Conservation (phyloP, 2,797 vertebrate genomes). For the Gephyroberyx darwinii region DNA sequence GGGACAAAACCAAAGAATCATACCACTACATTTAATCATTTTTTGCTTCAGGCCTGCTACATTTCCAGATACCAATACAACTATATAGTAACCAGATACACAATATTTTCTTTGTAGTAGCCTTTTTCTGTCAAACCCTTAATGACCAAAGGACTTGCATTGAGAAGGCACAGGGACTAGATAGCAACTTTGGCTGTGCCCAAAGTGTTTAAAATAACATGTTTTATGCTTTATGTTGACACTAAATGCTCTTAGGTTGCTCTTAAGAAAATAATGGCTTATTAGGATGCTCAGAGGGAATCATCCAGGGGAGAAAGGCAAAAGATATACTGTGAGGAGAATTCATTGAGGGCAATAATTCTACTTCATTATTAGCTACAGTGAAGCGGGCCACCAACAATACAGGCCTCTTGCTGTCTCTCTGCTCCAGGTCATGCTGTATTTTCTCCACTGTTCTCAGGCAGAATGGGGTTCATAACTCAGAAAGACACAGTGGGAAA, state of each 20-base stretch:
- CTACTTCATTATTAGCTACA: constrained; percentile 34
- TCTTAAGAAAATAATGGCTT: constrained; percentile 53
- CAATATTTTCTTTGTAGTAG: not conserved
- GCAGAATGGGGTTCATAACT: constrained; percentile 57
- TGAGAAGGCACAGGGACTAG: constrained; percentile 15
- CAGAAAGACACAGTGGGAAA: constrained; percentile 65
- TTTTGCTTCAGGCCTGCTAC: too few species aligned
- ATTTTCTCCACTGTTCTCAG: constrained; percentile 53
- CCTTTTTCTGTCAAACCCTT: constrained; percentile 23
- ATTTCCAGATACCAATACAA: not conserved
- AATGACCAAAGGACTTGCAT: constrained; percentile 11
- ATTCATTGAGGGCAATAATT: constrained; percentile 37
- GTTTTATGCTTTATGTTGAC: constrained; percentile 46
- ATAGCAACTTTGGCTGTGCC: constrained; percentile 23
- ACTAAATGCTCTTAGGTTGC: constrained; percentile 64
- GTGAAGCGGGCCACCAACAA: constrained; percentile 16
- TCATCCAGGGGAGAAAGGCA: constrained; percentile 26
- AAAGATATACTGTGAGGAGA: constrained; percentile 17
- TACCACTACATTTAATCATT: too few species aligned
- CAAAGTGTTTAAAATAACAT: constrained; percentile 47
- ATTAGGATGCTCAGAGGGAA: constrained; percentile 51
- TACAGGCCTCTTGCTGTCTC: constrained; percentile 40
- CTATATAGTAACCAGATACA: not conserved
- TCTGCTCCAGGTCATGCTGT: constrained; percentile 54
- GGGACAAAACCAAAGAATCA: too few species aligned